phyloP scores from a whole-genome alignment of 1,140 invertebrate genomes.

The Atta colombica region DNA sequence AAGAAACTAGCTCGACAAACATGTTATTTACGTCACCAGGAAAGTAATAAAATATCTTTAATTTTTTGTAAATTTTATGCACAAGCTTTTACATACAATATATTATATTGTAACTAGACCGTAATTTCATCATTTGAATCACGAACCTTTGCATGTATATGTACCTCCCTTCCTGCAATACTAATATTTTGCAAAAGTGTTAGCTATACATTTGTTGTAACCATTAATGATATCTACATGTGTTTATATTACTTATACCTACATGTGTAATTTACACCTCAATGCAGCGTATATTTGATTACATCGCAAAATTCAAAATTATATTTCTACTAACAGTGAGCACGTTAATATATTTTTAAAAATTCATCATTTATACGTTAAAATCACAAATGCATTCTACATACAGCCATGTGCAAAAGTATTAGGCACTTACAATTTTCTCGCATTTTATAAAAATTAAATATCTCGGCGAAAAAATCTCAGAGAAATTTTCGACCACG shows the following conservation, averaged over 20 bases:
- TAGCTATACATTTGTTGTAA: background rate
- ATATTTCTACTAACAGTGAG: background rate
- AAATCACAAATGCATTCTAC: background rate
- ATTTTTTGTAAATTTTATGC: background rate
- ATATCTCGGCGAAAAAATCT: too few relatives aligned
- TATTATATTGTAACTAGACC: background rate
- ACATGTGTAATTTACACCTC: background rate
- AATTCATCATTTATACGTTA: background rate
- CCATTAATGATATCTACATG: constrained; percentile 5
- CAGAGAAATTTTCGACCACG: too few relatives aligned
- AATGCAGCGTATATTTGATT: constrained; percentile 8
- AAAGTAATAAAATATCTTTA: background rate
- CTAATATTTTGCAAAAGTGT: constrained; percentile 12
- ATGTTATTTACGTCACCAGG: background rate
- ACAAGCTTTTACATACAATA: background rate
- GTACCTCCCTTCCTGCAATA: background rate
- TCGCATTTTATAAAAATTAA: too few relatives aligned
- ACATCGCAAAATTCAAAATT: constrained; percentile 3
- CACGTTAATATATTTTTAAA: constrained; percentile 34
- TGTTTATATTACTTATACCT: background rate
- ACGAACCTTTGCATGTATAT: background rate
- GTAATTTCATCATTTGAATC: constrained; percentile 8
- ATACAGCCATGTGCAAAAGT: background rate
- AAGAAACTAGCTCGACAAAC: background rate
- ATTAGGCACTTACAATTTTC: too few relatives aligned